phyloP scores from a whole-genome alignment of 2,113 vertebrate species.

The Diadophis punctatus region DNA sequence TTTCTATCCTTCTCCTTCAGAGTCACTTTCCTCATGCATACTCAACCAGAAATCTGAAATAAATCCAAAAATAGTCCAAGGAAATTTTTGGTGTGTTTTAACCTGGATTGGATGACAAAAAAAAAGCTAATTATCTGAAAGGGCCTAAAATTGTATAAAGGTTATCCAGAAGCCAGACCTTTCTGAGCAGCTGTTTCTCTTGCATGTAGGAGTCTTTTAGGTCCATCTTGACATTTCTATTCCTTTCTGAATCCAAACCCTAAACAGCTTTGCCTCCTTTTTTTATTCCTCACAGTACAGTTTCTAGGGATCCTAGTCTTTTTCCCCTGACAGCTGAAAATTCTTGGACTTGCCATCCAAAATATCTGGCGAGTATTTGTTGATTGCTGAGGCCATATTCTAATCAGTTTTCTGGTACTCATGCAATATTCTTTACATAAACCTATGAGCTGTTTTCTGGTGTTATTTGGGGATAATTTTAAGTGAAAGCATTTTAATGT shows the following conservation, averaged over 20 bases:
- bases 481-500: neutral
- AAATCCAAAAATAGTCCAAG: neutral
- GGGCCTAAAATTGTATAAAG: neutral
- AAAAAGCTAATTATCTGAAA: neutral
- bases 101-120: neutral
- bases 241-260: neutral
- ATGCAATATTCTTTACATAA: neutral
- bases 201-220: neutral
- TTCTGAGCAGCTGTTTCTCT: neutral
- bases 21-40: neutral
- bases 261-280: neutral
- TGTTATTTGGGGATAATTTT: neutral
- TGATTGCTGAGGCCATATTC: neutral
- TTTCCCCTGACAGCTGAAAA: neutral
- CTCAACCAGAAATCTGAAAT: neutral
- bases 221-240: neutral
- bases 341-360: neutral
- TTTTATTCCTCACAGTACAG: neutral
- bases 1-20: neutral
- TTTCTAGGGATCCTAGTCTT: neutral
- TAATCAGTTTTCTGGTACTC: neutral
- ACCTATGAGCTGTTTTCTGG: neutral
- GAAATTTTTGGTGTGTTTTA: neutral
- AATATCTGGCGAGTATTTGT: neutral
- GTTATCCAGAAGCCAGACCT: neutral